Percentiles rank a stretch among this genome's conserved stretches.
Conservation (phyloP, 2,888 invertebrate species). For the Melikaiella ostensackeni region DNA sequence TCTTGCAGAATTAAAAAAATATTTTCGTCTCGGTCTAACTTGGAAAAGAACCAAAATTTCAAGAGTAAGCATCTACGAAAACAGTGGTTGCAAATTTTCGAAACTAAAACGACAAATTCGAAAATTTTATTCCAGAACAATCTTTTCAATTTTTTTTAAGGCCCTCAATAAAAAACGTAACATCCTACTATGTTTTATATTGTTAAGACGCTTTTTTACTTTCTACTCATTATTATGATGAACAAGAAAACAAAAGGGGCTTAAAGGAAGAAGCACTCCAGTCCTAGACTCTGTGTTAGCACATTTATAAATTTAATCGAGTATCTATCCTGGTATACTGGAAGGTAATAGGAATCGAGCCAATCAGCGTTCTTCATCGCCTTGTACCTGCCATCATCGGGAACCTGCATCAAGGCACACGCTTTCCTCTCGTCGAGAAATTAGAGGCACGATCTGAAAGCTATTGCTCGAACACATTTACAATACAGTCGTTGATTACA, state of each 20-base stretch:
- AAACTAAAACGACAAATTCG: too few relatives aligned
- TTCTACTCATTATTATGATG: neutral
- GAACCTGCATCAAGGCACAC: constrained; percentile 45
- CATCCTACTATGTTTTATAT: too few relatives aligned
- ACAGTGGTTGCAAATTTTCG: too few relatives aligned
- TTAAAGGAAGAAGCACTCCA: neutral
- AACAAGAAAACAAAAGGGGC: neutral
- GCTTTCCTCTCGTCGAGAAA: constrained; percentile 24
- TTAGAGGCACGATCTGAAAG: constrained; percentile 25
- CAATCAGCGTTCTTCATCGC: constrained; percentile 57
- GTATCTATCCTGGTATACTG: constrained; percentile 1
- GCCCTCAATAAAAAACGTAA: too few relatives aligned
- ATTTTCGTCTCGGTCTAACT: too few relatives aligned
- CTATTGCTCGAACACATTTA: constrained; percentile 21
- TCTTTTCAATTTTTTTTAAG: too few relatives aligned
- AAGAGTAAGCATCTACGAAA: too few relatives aligned
- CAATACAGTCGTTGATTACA: constrained; percentile 26
- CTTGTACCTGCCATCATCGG: constrained; percentile 48
- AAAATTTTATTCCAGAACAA: too few relatives aligned
- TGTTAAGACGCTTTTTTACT: too few relatives aligned
- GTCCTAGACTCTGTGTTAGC: neutral
- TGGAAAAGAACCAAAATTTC: too few relatives aligned
- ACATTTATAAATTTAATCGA: constrained; percentile 17
- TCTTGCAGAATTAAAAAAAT: too few relatives aligned
- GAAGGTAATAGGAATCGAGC: constrained; percentile 52